These are phyloP conservation scores for Macrostomum lignano DNA, from an alignment of 1,140 invertebrate species.

Conservation along the genomic window DNA sequence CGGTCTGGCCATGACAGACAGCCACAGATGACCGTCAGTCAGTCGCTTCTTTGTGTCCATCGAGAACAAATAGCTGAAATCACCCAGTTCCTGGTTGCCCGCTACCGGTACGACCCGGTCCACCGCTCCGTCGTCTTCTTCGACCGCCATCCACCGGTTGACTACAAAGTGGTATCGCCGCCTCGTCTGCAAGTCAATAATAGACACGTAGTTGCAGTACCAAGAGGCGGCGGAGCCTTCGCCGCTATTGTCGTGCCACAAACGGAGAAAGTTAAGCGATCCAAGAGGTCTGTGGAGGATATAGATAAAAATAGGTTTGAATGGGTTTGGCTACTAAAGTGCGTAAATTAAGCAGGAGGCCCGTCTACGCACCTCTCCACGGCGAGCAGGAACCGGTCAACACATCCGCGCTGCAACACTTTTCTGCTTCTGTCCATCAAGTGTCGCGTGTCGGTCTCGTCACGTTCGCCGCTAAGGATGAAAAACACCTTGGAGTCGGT, in stretches of 20 bases:
- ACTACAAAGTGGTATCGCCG: conserved; percentile 31
- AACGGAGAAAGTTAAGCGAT: conserved; percentile 28
- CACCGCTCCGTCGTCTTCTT: conserved; percentile 33
- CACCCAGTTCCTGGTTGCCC: not conserved
- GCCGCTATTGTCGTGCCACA: conserved; percentile 35
- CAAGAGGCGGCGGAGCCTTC: conserved; percentile 30
- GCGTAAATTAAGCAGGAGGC: too few species aligned
- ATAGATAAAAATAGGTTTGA: too few species aligned
- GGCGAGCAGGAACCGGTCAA: conserved; percentile 23
- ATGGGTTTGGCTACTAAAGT: too few species aligned
- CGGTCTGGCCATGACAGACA: conserved; percentile 32
- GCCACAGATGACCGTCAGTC: conserved; percentile 34
- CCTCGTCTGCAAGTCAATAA: conserved; percentile 32
- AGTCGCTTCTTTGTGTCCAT: conserved; percentile 21
- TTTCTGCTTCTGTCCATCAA: conserved; percentile 7
- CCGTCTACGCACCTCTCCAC: conserved; percentile 15
- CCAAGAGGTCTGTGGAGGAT: conserved; percentile 32
- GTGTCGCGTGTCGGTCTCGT: conserved; percentile 4
- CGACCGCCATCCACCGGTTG: conserved; percentile 33
- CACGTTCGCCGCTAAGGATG: conserved; percentile 7
- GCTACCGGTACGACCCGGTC: conserved; percentile 1
- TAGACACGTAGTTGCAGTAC: conserved; percentile 30
- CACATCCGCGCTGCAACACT: conserved; percentile 10
- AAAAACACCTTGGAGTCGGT: conserved; percentile 8
- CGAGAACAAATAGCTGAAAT: conserved; percentile 3